Conservation (phyloP, 2,113 vertebrate species). For the Lamprologus lemairii region DNA sequence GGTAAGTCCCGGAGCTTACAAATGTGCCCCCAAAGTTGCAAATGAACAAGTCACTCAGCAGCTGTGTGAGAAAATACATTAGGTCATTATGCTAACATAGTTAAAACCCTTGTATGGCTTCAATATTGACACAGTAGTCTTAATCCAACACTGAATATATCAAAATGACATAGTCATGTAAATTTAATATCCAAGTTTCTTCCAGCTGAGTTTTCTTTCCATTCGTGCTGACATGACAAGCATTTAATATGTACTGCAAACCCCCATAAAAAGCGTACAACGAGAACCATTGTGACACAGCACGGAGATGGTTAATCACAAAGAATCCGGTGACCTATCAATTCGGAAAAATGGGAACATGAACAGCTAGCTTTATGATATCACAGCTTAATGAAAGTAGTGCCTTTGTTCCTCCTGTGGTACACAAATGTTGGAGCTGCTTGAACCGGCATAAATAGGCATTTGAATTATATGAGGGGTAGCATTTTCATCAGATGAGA, state of each 20-base stretch:
- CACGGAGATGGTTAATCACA: neutral
- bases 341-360: neutral
- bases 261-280: neutral
- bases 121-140: neutral
- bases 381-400: conserved; percentile 8
- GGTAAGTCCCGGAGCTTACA: neutral
- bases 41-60: conserved; percentile 16
- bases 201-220: neutral
- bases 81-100: neutral
- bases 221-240: neutral
- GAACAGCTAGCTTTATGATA: neutral
- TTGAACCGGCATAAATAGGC: conserved; percentile 21
- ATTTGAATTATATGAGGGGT: conserved; percentile 14
- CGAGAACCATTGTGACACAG: rapidly evolving
- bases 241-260: neutral
- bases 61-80: neutral
- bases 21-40: neutral
- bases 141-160: neutral
- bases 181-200: neutral
- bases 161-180: neutral
- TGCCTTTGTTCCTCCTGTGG: conserved; percentile 21
- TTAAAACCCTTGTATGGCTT: conserved; percentile 2
- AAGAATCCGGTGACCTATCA: neutral
- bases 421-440: conserved; percentile 15
- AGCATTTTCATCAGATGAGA: conserved; percentile 3